Evolutionary conservation across 2,113 vertebrate species (phyloP), one percentile per base, ranked within the genome.

Genomic region (Raja brachyura): DNA sequence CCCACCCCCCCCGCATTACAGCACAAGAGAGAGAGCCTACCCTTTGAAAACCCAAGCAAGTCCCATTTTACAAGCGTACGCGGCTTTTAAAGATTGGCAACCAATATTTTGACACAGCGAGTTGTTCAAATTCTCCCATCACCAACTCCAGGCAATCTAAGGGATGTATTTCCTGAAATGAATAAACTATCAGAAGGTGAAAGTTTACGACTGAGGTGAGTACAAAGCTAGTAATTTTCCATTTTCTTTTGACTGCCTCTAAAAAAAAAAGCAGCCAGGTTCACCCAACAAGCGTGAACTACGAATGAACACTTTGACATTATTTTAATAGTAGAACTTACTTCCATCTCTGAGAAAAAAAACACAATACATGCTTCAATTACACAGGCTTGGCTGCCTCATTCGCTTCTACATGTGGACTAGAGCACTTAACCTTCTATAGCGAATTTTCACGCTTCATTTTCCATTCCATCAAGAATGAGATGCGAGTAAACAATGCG

Each of bases 351-450:
- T 54, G 90, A 6, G 39, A 54, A 92, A 73, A 70, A 31, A n/a
- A 48, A 48, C 0, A 0, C 68, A 73, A 74, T 73, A 25, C 90
- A 70, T 22, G 75, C 94, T 94, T 95, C 95, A 54, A 4, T 94
- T 94, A 94, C 93, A 94, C 94, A 92, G 39, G 90, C 90, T 74
- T 92, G 90, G 90, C 90, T 74, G 90, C 68, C 68, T 92, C 68
- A 92, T 92, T 73, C 68, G 75, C 93, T 94, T 93, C 94, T 10
- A 0, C 94, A 93, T 94, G 94, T 94, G 94, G 93, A 94, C 13
- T 25, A 90, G 93, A 95, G 94, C 95, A 96, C 95, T 96, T 96
- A 96, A 96, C 96, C 96, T 96, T 95, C 95, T 93, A 13, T 6
- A 2, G 94, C 94, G 94, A 95, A 93, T 94, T 95, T 95, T 96